Evolutionary conservation across 2,888 invertebrate genomes (phyloP), one percentile per base, ranked within the genome.

Genomic region (Noctua pronuba): DNA sequence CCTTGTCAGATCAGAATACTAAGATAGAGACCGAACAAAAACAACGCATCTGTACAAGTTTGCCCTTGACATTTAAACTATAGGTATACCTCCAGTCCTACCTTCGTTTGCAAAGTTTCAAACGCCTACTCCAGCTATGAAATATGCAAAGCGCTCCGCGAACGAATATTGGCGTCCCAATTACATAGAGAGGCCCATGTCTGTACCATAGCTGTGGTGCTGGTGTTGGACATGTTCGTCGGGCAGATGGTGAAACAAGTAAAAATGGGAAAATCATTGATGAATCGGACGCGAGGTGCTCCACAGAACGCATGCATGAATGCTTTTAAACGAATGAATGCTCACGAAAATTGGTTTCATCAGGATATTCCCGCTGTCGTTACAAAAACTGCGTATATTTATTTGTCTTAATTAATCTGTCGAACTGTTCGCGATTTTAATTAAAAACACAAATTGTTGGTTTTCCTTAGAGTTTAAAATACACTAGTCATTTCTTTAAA

Each of bases 141-240:
- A 94, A 94, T 94, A 94, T 94, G 92, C 92, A 94, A 92, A 92
- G 88, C 89, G 86, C 83, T 88, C 85, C 73, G 83, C 88, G 89
- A 90, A 90, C 92, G 92, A 92, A 93, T 93, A 94, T 94, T 92
- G 93, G 93, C 92, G 92, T 83, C 83, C 92, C 94, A 95, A 94
- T 93, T 94, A 93, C 92, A 93, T 86, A 89, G 89, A 91, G 90
- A 91, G 89, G 84, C 78, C 86, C 85, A 87, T 89, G 89, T 89
- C 89, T 86, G 82, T 73, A 82, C 80, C 76, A 84, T 82, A 75
- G 85, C 82, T 77, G 78, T 77, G 80, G 77, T 85, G 85, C 86
- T 79, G 80, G 80, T 86, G 86, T 86, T 78, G 80, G 79, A 83
- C 84, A 80, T 86, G 76, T 87, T 83, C 86, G 79, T 72, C 72